Percentiles rank a stretch among this genome's conserved stretches.
phyloP scores from a whole-genome alignment of 2,113 vertebrate genomes.

The Vanacampus margaritifer region DNA sequence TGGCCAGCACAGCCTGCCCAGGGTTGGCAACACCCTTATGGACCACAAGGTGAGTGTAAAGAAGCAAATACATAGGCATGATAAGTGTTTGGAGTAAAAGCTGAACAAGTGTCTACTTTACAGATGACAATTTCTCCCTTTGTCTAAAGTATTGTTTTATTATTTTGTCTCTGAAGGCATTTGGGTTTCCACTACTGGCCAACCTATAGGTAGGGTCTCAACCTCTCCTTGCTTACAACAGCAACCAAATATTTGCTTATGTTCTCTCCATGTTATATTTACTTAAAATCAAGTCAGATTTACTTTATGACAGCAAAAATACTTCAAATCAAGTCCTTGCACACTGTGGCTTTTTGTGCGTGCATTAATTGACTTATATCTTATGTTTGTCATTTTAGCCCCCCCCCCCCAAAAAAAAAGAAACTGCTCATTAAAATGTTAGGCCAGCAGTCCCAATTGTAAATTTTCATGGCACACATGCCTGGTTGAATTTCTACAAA shows the following conservation, averaged over 20 bases:
- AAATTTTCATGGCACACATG: not conserved
- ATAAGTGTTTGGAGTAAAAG: slow-evolving; percentile 22
- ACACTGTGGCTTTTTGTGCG: not conserved
- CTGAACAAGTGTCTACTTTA: slow-evolving; percentile 7
- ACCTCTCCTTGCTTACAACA: slow-evolving; percentile 8
- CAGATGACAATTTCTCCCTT: slow-evolving; percentile 9
- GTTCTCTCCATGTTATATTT: not conserved
- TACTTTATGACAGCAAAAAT: not conserved
- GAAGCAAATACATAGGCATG: slow-evolving; percentile 45
- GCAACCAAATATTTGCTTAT: not conserved
- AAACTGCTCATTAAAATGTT: not conserved
- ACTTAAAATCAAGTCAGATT: not conserved
- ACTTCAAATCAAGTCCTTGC: not conserved
- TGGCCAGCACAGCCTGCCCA: slow-evolving; percentile 94
- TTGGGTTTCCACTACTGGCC: slow-evolving; percentile 96
- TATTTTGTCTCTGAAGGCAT: slow-evolving; percentile 76
- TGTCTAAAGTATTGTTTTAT: slow-evolving; percentile 10
- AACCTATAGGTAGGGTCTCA: slow-evolving; percentile 84
- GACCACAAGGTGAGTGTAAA: slow-evolving; percentile 88
- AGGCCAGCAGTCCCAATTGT: not conserved
- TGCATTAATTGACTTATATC: too few relatives aligned
- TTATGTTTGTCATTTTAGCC: too few relatives aligned
- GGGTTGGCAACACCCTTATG: slow-evolving; percentile 92
- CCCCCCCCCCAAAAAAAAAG: too few relatives aligned
- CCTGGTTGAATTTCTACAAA: not conserved